Evolutionary conservation across 2,888 invertebrate species (phyloP).

Genomic region (Trichogramma dendrolimi): DNA sequence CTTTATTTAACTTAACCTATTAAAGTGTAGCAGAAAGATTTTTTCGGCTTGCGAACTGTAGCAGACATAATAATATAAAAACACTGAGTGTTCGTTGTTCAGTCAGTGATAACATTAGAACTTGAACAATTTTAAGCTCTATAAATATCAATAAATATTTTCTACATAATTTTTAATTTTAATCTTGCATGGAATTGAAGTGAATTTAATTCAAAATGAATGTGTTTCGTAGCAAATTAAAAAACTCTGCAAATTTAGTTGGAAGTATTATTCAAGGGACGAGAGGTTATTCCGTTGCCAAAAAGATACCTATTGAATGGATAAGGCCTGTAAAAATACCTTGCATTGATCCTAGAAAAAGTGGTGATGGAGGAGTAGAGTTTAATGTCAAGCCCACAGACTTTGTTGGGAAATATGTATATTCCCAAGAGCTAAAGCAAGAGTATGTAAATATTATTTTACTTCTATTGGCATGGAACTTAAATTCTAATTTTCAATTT

Average conservation of each 20-base stretch:
- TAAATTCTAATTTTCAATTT: constrained; percentile 3
- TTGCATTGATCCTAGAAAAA: constrained; percentile 63
- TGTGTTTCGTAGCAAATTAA: constrained; percentile 30
- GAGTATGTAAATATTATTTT: constrained; percentile 54
- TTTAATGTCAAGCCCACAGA: constrained; percentile 57
- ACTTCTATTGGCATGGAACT: neutral
- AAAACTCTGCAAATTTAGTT: constrained; percentile 19
- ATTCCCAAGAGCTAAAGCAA: constrained; percentile 65
- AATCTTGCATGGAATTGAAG: neutral
- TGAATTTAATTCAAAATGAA: constrained; percentile 31
- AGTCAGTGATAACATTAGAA: too few relatives aligned
- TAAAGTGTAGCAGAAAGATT: too few relatives aligned
- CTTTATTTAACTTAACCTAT: too few relatives aligned
- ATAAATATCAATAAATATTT: too few relatives aligned
- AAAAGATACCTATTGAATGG: constrained; percentile 71
- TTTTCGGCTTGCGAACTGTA: too few relatives aligned
- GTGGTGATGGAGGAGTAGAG: constrained; percentile 66
- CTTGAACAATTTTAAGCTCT: too few relatives aligned
- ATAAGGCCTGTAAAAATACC: constrained; percentile 67
- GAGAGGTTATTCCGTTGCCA: constrained; percentile 55
- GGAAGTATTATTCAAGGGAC: constrained; percentile 28
- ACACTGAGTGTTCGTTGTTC: too few relatives aligned
- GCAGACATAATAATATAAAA: too few relatives aligned
- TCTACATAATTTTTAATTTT: neutral
- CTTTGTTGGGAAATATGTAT: constrained; percentile 55